Conservation (phyloP, 2,797 vertebrate species). For the Catamblyrhynchus diadema region DNA sequence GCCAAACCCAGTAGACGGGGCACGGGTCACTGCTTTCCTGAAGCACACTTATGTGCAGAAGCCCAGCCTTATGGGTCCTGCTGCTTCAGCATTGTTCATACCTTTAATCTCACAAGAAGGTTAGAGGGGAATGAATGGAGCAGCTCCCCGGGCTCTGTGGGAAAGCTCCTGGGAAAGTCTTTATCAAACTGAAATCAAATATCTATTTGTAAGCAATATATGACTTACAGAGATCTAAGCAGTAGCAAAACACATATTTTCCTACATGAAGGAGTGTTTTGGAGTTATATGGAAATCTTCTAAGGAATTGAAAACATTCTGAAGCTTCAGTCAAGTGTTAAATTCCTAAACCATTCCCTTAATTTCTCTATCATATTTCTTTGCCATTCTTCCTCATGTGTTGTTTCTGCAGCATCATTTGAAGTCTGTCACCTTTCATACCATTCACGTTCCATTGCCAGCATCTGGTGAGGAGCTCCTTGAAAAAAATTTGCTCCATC, state of each 20-base stretch:
- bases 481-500: neutral
- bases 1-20: neutral
- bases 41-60: neutral
- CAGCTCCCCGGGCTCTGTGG: neutral
- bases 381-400: neutral
- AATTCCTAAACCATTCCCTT: neutral
- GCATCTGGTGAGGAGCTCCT: neutral
- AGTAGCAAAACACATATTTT: neutral
- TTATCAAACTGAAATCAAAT: neutral
- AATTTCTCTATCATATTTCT: neutral
- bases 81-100: neutral
- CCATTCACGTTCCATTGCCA: neutral
- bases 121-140: neutral
- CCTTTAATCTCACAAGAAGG: neutral
- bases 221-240: neutral
- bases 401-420: neutral
- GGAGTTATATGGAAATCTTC: neutral
- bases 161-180: neutral
- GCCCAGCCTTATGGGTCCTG: fast-evolving
- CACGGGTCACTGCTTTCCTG: neutral
- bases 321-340: neutral
- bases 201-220: neutral
- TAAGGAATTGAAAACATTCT: neutral
- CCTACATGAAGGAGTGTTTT: neutral
- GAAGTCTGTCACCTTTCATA: neutral